phyloP scores from a whole-genome alignment of 2,113 vertebrate genomes.

The Uropsilus gracilis region DNA sequence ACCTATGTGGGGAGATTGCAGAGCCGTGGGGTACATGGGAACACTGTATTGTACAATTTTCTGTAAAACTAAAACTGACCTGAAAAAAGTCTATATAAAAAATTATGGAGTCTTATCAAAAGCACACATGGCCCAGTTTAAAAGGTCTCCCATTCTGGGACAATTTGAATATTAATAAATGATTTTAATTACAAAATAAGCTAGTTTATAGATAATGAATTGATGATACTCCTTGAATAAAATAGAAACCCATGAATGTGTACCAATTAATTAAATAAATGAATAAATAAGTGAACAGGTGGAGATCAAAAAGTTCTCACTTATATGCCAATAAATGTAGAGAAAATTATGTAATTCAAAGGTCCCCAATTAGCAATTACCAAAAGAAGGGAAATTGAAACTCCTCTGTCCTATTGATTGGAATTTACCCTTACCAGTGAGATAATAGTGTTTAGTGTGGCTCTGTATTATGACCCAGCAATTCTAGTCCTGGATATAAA shows the following conservation, averaged over 20 bases:
- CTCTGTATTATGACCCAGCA: neutral
- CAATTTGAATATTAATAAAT: neutral
- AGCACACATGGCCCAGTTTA: neutral
- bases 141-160: neutral
- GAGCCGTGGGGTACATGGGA: neutral
- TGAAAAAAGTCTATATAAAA: neutral
- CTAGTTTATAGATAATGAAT: too few species aligned
- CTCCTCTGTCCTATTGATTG: neutral
- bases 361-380: neutral
- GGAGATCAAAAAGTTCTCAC: conserved; percentile 1
- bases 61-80: neutral
- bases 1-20: neutral
- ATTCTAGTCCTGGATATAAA: neutral
- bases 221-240: neutral
- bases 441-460: neutral
- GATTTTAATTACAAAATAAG: neutral
- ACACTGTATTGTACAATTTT: neutral
- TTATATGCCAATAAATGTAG: conserved; percentile 16
- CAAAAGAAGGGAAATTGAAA: neutral
- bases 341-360: neutral
- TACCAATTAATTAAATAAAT: neutral
- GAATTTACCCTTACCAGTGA: neutral
- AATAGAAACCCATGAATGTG: neutral
- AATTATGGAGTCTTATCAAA: neutral
- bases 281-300: conserved; percentile 7